A percentile compares a stretch with the other conserved stretches of the same genome.
Evolutionary conservation across 2,888 invertebrate genomes (phyloP).

Genomic region (Arrhopalites spinosus): DNA sequence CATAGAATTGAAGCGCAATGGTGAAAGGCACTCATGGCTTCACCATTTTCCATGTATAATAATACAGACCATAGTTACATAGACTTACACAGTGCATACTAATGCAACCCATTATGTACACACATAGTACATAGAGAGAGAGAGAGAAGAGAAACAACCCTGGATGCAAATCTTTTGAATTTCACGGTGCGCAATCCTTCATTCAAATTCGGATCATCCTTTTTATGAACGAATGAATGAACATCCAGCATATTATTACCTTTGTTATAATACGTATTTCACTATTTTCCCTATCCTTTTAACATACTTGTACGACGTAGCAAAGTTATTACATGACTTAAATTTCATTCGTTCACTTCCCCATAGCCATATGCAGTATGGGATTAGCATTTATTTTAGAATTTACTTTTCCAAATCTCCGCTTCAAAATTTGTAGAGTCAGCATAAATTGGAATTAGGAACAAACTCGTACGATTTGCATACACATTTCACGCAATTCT

Average conservation of each 20-base stretch:
- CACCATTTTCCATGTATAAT: background rate
- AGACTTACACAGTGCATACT: background rate
- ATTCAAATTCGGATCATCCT: constrained; percentile 37
- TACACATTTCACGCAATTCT: constrained; percentile 17
- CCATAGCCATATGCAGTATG: background rate
- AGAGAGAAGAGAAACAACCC: constrained; percentile 10
- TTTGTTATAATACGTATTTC: constrained; percentile 9
- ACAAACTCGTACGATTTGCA: constrained; percentile 15
- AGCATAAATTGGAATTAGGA: constrained; percentile 23
- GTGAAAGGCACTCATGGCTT: constrained; percentile 6
- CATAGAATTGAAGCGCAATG: background rate
- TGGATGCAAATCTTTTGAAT: constrained; percentile 28
- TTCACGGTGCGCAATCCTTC: constrained; percentile 20
- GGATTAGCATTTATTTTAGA: constrained; percentile 33
- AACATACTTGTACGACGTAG: background rate
- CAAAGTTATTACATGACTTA: constrained; percentile 9
- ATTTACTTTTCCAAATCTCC: constrained; percentile 25
- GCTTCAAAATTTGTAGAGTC: constrained; percentile 18
- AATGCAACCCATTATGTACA: background rate
- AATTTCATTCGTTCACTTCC: constrained; percentile 1
- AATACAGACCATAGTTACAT: background rate
- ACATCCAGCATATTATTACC: constrained; percentile 15
- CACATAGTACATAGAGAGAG: background rate
- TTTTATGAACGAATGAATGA: constrained; percentile 35
- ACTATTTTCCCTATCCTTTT: background rate